phyloP scores from a whole-genome alignment of 2,888 invertebrate genomes.

The Drosophila colorata region DNA sequence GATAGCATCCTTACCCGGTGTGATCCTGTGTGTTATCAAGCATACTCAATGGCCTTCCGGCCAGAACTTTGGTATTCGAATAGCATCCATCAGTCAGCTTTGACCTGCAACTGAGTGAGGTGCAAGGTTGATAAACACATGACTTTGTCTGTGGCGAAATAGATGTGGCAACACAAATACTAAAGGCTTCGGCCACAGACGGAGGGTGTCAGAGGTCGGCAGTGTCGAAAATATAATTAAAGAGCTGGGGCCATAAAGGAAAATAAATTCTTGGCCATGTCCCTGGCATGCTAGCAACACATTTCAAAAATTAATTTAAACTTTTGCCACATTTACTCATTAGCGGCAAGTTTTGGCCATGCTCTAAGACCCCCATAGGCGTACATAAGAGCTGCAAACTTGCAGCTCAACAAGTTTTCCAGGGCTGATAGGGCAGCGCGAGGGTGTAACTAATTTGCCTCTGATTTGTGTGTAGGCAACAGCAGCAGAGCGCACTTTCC shows the following conservation, averaged over 20 bases:
- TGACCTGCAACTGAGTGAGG: slow-evolving; percentile 17
- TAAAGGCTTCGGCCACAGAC: neutral
- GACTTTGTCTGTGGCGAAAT: slow-evolving; percentile 7
- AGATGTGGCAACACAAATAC: too few species aligned
- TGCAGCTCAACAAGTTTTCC: slow-evolving; percentile 72
- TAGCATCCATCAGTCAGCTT: slow-evolving; percentile 19
- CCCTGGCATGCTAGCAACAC: slow-evolving; percentile 26
- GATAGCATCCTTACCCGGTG: neutral
- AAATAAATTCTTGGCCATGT: slow-evolving; percentile 53
- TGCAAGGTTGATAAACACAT: slow-evolving; percentile 25
- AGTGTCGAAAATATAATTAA: slow-evolving; percentile 62
- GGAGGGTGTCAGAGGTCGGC: slow-evolving; percentile 22
- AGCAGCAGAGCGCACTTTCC: slow-evolving; percentile 30
- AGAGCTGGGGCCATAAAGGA: slow-evolving; percentile 33
- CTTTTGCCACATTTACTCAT: slow-evolving; percentile 79
- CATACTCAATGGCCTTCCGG: slow-evolving; percentile 2
- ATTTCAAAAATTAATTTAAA: slow-evolving; percentile 76
- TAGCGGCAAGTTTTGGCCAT: slow-evolving; percentile 63
- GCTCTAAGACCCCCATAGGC: slow-evolving; percentile 9
- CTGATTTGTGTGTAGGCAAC: slow-evolving; percentile 63
- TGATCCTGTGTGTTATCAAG: slow-evolving; percentile 1
- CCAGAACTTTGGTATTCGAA: slow-evolving; percentile 1
- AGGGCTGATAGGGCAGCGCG: slow-evolving; percentile 17
- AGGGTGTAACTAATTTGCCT: slow-evolving; percentile 65
- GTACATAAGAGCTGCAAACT: slow-evolving; percentile 44